Conservation (phyloP, 1,140 invertebrate species). For the Alviniconcha marisindica region DNA sequence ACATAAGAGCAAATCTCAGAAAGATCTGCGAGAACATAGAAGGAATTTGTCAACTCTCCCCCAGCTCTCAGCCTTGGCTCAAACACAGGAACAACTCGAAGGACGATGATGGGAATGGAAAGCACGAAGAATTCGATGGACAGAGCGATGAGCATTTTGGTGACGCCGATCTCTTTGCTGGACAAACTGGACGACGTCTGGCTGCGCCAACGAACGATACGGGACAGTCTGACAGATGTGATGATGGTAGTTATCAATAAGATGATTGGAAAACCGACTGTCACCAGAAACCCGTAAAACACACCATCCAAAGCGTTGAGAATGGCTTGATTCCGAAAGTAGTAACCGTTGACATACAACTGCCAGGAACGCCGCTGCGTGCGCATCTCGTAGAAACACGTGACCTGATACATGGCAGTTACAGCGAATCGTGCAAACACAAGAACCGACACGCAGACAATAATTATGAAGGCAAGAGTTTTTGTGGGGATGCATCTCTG, state of each 20-base stretch:
- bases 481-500: background rate
- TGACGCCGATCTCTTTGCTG: background rate
- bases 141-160: background rate
- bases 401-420: background rate
- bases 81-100: background rate
- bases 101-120: background rate
- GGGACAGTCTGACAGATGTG: background rate
- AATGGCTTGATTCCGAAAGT: background rate
- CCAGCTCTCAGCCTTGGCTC: background rate
- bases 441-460: background rate
- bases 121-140: conserved; percentile 4
- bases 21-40: background rate
- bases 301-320: background rate
- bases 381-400: background rate
- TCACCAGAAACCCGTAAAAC: background rate
- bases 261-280: background rate
- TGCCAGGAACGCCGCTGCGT: background rate
- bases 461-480: background rate
- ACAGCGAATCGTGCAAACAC: background rate
- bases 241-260: background rate
- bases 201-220: background rate
- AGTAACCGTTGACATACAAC: background rate
- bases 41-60: background rate
- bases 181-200: background rate
- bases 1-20: background rate